Evolutionary conservation across 2,797 vertebrate species (phyloP), one percentile per base, ranked within the genome.

Genomic region (Lophius americanus): DNA sequence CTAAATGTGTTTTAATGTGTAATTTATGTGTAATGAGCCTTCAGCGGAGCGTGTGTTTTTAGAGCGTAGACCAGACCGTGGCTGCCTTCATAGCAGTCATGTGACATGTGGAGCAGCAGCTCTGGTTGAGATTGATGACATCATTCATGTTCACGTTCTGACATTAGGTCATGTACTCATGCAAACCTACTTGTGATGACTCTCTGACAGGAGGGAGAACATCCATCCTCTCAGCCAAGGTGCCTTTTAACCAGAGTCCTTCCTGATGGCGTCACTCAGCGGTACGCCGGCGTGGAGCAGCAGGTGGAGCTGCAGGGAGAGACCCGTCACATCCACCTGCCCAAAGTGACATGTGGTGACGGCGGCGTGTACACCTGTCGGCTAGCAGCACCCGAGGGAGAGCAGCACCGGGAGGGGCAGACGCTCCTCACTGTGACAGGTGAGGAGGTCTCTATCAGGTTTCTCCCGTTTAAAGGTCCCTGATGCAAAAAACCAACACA

Each of bases 321-420:
- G 6, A 82, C 86, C 0, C 12, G 0, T 0, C 12, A 52, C 62
- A 65, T 94, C 54, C 0, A 82, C 57, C 70, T 94, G 60, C 50
- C 75, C 52, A 90, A 90, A 49, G 64, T 89, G 38, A 89, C 84
- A 0, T 75, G 76, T 4, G 8, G 32, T 0, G 91, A 94, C 66
- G 3, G 23, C 32, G 92, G 92, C 7, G 4, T 43, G 36, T 94
- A 93, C 71, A 1, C 1, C 1, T 94, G 93, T 54, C 65, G 71
- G 36, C 76, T 94, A 63, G 72, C 73, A 0, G 92, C 92, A 5
- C 89, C 91, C 0, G 63, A 92, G 12, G 93, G 93, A 3, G 76
- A 93, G 33, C 76, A 83, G 75, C 92, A 90, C 82, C 81, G 57
- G 10, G 75, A 90, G 0, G 84, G 84, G 2, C 2, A 33, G 14